These are phyloP conservation scores for Suillia variegata DNA, from an alignment of 2,888 invertebrate species.

Conservation along the genomic window DNA sequence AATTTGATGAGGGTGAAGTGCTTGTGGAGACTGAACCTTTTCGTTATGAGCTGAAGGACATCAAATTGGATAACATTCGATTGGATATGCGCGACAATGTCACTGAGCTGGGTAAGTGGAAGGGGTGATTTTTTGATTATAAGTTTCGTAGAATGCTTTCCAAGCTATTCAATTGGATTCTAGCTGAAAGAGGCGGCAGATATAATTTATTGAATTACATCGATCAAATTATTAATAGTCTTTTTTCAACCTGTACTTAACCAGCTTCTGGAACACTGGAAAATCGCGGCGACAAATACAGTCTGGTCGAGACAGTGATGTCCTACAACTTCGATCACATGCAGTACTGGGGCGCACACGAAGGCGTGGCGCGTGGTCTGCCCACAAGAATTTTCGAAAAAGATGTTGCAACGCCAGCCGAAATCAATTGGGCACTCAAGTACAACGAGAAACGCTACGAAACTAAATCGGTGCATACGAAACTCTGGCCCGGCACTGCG, in stretches of 20 bases:
- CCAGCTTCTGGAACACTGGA: constrained; percentile 59
- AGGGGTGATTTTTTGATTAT: constrained; percentile 32
- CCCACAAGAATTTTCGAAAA: constrained; percentile 57
- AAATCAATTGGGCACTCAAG: constrained; percentile 75
- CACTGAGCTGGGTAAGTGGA: constrained; percentile 64
- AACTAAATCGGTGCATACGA: constrained; percentile 65
- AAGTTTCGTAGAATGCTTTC: too few relatives aligned
- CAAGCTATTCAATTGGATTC: too few relatives aligned
- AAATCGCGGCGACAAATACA: constrained; percentile 66
- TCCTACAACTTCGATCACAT: constrained; percentile 73
- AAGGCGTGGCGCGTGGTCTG: constrained; percentile 63
- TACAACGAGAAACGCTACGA: constrained; percentile 65
- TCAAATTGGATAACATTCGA: constrained; percentile 67
- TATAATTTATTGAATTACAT: too few relatives aligned
- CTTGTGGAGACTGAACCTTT: constrained; percentile 81
- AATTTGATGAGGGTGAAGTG: constrained; percentile 73
- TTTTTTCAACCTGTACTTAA: not conserved
- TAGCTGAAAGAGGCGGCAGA: too few relatives aligned
- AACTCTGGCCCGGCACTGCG: constrained; percentile 77
- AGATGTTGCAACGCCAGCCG: constrained; percentile 53
- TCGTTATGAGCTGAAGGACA: constrained; percentile 73
- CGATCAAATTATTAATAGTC: too few relatives aligned
- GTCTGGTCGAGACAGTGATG: constrained; percentile 74
- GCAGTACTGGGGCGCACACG: constrained; percentile 79
- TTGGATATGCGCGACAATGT: constrained; percentile 64